Conservation (phyloP, 2,797 vertebrate species). For the Mus minutoides region DNA sequence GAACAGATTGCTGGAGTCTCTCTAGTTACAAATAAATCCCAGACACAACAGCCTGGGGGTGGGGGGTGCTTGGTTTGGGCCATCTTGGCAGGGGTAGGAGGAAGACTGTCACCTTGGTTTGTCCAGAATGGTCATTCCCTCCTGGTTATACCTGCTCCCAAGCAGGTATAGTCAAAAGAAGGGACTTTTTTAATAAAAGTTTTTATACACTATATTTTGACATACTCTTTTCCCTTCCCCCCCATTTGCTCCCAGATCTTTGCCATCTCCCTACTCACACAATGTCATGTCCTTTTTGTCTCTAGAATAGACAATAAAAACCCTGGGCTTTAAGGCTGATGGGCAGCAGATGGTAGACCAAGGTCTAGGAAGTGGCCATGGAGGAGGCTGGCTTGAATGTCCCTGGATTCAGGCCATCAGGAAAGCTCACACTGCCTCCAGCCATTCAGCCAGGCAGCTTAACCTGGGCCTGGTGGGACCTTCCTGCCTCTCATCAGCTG, state of each 20-base stretch:
- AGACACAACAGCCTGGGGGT: constrained; percentile 37
- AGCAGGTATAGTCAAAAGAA: background rate
- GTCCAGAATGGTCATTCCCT: background rate
- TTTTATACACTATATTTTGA: background rate
- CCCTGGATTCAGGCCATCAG: constrained; percentile 39
- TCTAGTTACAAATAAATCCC: constrained; percentile 68
- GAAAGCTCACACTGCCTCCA: constrained; percentile 57
- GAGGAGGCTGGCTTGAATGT: background rate
- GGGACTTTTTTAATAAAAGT: background rate
- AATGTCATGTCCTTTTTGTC: background rate
- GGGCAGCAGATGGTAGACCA: constrained; percentile 58
- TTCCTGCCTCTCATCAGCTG: constrained; percentile 52
- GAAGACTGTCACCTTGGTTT: background rate
- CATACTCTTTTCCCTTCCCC: background rate
- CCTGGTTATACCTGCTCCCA: background rate
- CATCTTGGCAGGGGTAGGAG: background rate
- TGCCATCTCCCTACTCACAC: background rate
- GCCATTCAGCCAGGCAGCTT: constrained; percentile 7
- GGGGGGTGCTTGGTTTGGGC: background rate
- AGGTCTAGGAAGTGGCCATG: constrained; percentile 36
- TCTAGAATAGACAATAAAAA: background rate
- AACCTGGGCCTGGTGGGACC: constrained; percentile 18
- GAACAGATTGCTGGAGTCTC: constrained; percentile 41
- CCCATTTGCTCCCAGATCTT: background rate
- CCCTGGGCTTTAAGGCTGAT: background rate